These are phyloP conservation scores for Florisuga fusca DNA, from an alignment of 2,797 vertebrate species.

Conservation along the genomic window DNA sequence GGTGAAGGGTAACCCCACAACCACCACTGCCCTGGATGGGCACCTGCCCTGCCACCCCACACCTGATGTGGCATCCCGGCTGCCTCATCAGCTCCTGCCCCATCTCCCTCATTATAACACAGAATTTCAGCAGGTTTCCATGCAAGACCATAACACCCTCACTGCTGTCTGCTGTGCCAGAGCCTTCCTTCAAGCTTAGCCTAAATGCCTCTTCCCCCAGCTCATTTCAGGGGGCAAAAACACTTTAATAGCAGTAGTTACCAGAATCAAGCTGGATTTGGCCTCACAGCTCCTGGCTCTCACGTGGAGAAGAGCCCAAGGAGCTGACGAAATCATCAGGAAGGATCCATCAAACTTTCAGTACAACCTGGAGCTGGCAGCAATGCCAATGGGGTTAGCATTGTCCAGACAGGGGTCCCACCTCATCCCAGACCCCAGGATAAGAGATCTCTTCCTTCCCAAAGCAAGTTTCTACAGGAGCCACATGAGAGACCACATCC, in stretches of 20 bases:
- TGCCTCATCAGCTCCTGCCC: background rate
- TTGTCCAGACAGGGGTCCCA: background rate
- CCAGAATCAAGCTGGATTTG: background rate
- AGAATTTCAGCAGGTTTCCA: background rate
- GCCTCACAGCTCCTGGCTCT: background rate
- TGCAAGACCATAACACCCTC: background rate
- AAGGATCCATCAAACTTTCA: background rate
- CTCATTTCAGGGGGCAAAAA: background rate
- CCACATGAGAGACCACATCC: background rate
- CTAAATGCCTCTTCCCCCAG: background rate
- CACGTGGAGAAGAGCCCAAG: rapidly evolving
- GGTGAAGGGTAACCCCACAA: background rate
- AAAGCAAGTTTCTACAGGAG: background rate
- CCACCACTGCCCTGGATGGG: background rate
- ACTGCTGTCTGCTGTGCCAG: background rate
- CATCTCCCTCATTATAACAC: background rate
- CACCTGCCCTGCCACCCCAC: background rate
- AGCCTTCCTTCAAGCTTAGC: background rate
- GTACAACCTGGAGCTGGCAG: background rate
- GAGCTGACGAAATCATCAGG: background rate
- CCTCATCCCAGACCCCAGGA: background rate
- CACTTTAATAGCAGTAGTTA: rapidly evolving
- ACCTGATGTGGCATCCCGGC: background rate
- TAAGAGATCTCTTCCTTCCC: background rate
- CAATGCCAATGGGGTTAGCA: background rate